phyloP scores from a whole-genome alignment of 2,113 vertebrate species.

The Osmerus eperlanus region DNA sequence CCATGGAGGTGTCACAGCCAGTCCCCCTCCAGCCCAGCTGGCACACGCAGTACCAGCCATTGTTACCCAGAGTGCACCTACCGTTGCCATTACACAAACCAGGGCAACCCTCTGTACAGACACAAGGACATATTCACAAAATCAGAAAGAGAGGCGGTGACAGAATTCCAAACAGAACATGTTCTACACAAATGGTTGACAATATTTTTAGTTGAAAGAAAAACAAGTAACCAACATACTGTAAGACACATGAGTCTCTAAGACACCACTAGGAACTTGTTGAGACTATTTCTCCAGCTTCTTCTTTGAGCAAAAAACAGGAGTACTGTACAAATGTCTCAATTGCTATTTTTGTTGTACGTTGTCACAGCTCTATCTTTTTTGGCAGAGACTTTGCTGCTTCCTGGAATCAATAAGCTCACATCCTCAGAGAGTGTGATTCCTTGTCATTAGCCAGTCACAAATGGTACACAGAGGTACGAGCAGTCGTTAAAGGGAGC shows the following conservation, averaged over 20 bases:
- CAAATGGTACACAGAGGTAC: conserved; percentile 23
- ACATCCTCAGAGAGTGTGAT: conserved; percentile 18
- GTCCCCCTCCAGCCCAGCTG: conserved; percentile 96
- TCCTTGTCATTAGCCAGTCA: conserved; percentile 15
- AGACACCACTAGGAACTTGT: neutral
- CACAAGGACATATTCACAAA: conserved; percentile 49
- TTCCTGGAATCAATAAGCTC: conserved; percentile 34
- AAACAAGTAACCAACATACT: neutral
- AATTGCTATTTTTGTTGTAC: neutral
- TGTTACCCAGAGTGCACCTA: conserved; percentile 94
- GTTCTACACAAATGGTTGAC: neutral
- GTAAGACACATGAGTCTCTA: neutral
- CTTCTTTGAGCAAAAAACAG: no score
- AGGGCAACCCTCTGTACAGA: conserved; percentile 91
- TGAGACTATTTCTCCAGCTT: neutral
- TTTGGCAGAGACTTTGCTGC: conserved; percentile 8
- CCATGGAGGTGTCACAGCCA: conserved; percentile 97
- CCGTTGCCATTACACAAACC: conserved; percentile 96
- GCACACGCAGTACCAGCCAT: conserved; percentile 96
- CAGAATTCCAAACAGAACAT: conserved; percentile 17
- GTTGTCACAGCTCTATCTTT: conserved; percentile 4
- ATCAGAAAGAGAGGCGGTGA: conserved; percentile 17
- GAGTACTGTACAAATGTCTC: neutral
- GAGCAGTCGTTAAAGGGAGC: no score
- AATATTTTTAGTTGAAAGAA: conserved; percentile 1